Percentiles rank a stretch among this genome's conserved stretches.
Conservation (phyloP, 1,140 invertebrate genomes). For the Portunus trituberculatus region DNA sequence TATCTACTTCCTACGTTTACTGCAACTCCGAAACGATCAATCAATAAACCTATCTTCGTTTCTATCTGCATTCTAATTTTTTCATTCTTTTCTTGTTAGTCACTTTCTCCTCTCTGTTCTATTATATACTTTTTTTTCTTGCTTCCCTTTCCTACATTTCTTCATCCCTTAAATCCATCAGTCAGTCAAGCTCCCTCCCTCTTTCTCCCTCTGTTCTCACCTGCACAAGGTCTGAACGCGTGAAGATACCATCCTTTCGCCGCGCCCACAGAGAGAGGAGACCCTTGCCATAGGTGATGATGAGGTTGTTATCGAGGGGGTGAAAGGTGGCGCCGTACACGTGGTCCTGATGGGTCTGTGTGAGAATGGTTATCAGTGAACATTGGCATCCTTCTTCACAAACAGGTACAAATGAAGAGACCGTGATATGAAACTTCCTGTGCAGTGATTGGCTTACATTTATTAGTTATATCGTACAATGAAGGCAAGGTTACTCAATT, state of each 20-base stretch:
- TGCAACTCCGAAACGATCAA: not conserved
- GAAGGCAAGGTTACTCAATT: too few species aligned
- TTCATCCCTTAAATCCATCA: not conserved
- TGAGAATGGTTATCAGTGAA: not conserved
- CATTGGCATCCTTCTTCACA: not conserved
- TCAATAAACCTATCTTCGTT: too few species aligned
- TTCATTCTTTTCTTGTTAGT: not conserved
- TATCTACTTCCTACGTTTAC: not conserved
- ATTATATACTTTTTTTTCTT: not conserved
- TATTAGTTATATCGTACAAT: too few species aligned
- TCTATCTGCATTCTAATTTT: not conserved
- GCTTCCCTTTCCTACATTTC: not conserved
- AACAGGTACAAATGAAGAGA: not conserved
- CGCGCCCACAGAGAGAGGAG: conserved; percentile 96
- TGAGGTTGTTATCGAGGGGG: conserved; percentile 93
- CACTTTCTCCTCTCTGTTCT: not conserved
- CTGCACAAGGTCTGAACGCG: conserved; percentile 87
- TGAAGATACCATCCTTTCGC: conserved; percentile 92
- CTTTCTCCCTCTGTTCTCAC: conserved; percentile 45
- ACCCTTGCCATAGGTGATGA: conserved; percentile 95
- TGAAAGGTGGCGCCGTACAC: conserved; percentile 94
- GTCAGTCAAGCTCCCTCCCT: not conserved
- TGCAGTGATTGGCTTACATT: too few species aligned
- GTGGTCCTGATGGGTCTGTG: conserved; percentile 92
- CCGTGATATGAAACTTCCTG: too few species aligned